Evolutionary conservation across 1,140 invertebrate genomes (phyloP).

Genomic region (Drosophila pallidifrons): DNA sequence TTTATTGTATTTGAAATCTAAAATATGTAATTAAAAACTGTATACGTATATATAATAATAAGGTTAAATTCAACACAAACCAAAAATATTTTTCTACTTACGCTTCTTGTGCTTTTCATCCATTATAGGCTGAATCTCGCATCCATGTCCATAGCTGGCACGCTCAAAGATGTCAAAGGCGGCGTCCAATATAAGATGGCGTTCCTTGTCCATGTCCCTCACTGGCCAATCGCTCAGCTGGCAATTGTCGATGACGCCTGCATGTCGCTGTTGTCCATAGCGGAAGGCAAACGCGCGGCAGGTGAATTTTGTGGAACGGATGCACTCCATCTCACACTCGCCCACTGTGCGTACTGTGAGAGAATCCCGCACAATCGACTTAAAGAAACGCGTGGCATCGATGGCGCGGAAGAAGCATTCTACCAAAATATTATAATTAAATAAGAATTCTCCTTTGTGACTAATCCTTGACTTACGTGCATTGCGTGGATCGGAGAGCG

Average conservation of each 20-base stretch:
- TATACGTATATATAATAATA: too few relatives aligned
- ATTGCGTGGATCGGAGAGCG: constrained; percentile 76
- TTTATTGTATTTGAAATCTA: too few relatives aligned
- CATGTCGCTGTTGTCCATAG: constrained; percentile 88
- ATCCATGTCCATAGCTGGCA: constrained; percentile 91
- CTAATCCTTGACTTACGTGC: constrained; percentile 63
- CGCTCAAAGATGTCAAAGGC: constrained; percentile 91
- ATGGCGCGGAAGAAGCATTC: constrained; percentile 93
- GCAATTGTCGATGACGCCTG: constrained; percentile 89
- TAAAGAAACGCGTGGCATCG: constrained; percentile 89
- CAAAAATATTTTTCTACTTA: constrained; percentile 50
- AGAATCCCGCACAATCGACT: constrained; percentile 87
- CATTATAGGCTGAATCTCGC: constrained; percentile 87
- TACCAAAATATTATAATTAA: constrained; percentile 71
- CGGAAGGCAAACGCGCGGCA: constrained; percentile 92
- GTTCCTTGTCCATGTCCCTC: constrained; percentile 87
- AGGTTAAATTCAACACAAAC: too few relatives aligned
- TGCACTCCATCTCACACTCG: constrained; percentile 91
- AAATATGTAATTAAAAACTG: too few relatives aligned
- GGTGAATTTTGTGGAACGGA: constrained; percentile 88
- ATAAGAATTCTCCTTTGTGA: too few relatives aligned
- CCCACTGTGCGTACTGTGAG: constrained; percentile 89
- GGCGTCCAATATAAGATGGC: constrained; percentile 87
- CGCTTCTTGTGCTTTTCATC: constrained; percentile 85
- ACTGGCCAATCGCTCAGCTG: constrained; percentile 90